phyloP scores from a whole-genome alignment of 2,888 invertebrate genomes.

The Plebejus argus region DNA sequence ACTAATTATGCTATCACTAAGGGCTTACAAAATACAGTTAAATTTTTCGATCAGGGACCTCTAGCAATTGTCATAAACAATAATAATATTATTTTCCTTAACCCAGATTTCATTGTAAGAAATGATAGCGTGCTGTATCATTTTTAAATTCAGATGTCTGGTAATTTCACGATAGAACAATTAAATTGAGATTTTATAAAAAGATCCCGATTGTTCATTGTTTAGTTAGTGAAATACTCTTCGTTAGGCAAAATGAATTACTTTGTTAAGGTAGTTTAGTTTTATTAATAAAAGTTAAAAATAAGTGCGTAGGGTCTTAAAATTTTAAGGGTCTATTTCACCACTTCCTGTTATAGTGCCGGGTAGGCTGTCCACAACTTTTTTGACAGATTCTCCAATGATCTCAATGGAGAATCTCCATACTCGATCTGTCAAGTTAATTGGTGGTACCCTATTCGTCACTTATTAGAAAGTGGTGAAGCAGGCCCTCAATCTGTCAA shows the following conservation, averaged over 20 bases:
- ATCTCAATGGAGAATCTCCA: too few relatives aligned
- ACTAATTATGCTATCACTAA: neutral
- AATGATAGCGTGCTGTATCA: slow-evolving; percentile 39
- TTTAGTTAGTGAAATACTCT: slow-evolving; percentile 2
- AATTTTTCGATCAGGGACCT: neutral
- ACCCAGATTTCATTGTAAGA: slow-evolving; percentile 39
- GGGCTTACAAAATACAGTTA: neutral
- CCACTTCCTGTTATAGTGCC: too few relatives aligned
- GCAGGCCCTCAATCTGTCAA: too few relatives aligned
- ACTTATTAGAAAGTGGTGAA: too few relatives aligned
- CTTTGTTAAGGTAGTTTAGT: slow-evolving; percentile 36
- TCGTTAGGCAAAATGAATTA: slow-evolving; percentile 37
- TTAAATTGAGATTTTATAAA: slow-evolving; percentile 23
- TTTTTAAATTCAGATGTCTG: slow-evolving; percentile 22
- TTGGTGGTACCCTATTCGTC: too few relatives aligned
- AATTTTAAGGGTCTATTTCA: neutral
- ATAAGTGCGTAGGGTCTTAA: neutral
- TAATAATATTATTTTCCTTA: slow-evolving; percentile 40
- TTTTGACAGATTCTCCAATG: too few relatives aligned
- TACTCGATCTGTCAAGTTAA: too few relatives aligned
- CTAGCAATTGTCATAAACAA: slow-evolving; percentile 32
- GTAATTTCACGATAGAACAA: slow-evolving; percentile 11
- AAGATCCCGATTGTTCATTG: neutral
- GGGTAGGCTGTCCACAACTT: too few relatives aligned
- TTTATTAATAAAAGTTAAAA: neutral